phyloP scores from a whole-genome alignment of 2,797 vertebrate species.

The Okamejei kenojei region DNA sequence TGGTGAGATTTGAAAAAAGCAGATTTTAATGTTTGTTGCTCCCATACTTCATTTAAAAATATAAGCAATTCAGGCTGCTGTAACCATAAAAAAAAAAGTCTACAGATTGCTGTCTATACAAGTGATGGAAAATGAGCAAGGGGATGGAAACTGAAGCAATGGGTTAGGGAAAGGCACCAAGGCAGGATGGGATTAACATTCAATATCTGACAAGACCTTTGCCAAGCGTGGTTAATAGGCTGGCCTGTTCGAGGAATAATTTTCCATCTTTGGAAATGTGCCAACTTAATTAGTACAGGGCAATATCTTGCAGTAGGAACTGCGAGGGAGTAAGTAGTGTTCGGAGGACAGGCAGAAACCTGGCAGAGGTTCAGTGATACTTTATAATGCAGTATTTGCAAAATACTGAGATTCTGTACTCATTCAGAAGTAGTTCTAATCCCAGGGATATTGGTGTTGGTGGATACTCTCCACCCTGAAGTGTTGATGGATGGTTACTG shows the following conservation, averaged over 20 bases:
- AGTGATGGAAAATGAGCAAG: background rate
- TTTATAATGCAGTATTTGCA: background rate
- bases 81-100: background rate
- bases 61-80: background rate
- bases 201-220: background rate
- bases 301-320: background rate
- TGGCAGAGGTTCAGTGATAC: background rate
- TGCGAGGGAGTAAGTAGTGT: background rate
- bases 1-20: background rate
- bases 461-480: background rate
- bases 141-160: background rate
- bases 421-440: background rate
- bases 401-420: background rate
- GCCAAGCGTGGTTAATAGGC: background rate
- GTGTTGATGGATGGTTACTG: conserved; percentile 11
- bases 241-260: background rate
- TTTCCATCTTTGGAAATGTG: conserved; percentile 2
- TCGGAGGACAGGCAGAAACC: background rate
- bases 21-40: background rate
- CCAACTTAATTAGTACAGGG: background rate
- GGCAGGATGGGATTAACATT: background rate
- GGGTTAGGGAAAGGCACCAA: background rate
- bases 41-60: background rate
- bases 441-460: background rate
- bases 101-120: background rate